Conservation (phyloP, 2,113 vertebrate genomes). For the Isichthys henryi region DNA sequence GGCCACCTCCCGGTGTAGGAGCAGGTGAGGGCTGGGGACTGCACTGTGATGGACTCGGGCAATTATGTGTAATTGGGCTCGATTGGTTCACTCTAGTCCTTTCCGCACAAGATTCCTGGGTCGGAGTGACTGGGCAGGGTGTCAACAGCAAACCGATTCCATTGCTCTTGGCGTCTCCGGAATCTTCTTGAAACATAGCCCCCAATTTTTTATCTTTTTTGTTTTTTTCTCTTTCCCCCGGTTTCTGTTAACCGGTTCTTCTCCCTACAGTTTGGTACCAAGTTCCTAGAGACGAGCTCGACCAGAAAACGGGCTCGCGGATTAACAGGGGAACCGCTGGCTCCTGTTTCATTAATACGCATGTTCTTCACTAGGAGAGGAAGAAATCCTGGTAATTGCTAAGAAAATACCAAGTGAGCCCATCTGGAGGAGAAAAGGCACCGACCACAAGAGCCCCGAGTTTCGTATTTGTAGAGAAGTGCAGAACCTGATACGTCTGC, state of each 20-base stretch:
- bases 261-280: neutral
- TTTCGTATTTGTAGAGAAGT: neutral
- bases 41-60: slow-evolving; percentile 51
- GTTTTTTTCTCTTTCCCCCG: neutral
- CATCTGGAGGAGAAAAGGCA: neutral
- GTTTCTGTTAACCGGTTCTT: slow-evolving; percentile 27
- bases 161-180: slow-evolving; percentile 52
- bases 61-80: slow-evolving; percentile 52
- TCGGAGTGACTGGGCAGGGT: slow-evolving; percentile 48
- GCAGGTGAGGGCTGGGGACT: slow-evolving; percentile 34
- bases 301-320: neutral
- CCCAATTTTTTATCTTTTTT: neutral
- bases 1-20: slow-evolving; percentile 10
- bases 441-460: neutral
- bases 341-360: neutral
- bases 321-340: neutral
- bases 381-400: neutral
- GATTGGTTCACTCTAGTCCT: slow-evolving; percentile 47
- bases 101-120: slow-evolving; percentile 40
- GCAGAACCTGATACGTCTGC: neutral
- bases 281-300: neutral
- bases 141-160: slow-evolving; percentile 52
- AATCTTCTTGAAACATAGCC: slow-evolving; percentile 44
- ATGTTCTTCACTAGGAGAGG: neutral
- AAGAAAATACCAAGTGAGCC: neutral